Percentiles rank a stretch among this genome's conserved stretches.
Conservation (phyloP, 1,140 invertebrate genomes). For the Plutomurus gul region DNA sequence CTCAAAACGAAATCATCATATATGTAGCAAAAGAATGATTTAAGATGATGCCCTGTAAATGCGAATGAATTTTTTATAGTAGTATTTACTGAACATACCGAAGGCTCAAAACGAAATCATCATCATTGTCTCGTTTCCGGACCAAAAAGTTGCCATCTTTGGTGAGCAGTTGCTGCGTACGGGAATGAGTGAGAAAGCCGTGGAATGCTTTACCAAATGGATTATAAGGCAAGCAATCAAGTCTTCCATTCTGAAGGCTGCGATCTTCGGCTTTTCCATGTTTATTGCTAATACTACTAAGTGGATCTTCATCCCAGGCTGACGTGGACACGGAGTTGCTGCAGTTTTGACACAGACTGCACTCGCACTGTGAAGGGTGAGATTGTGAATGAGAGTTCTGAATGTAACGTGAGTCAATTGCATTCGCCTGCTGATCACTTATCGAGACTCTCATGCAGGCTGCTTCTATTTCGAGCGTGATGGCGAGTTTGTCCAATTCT, state of each 20-base stretch:
- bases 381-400: not conserved
- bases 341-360: not conserved
- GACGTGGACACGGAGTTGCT: not conserved
- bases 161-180: conserved; percentile 40
- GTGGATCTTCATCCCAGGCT: conserved; percentile 4
- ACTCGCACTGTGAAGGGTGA: not conserved
- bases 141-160: conserved; percentile 52
- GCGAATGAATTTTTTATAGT: not conserved
- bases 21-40: too few relatives aligned
- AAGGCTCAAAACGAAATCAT: conserved; percentile 50
- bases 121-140: conserved; percentile 44
- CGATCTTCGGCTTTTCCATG: not conserved
- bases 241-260: not conserved
- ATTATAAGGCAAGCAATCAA: conserved; percentile 33
- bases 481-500: not conserved
- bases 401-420: conserved; percentile 24
- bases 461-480: not conserved
- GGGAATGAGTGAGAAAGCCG: conserved; percentile 51
- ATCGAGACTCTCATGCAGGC: not conserved
- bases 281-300: not conserved
- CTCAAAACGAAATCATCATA: conserved; percentile 50
- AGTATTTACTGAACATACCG: conserved; percentile 32
- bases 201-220: conserved; percentile 54
- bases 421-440: not conserved
- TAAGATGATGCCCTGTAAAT: too few relatives aligned